phyloP scores from a whole-genome alignment of 2,888 invertebrate species.

The Podabrus alpinus region DNA sequence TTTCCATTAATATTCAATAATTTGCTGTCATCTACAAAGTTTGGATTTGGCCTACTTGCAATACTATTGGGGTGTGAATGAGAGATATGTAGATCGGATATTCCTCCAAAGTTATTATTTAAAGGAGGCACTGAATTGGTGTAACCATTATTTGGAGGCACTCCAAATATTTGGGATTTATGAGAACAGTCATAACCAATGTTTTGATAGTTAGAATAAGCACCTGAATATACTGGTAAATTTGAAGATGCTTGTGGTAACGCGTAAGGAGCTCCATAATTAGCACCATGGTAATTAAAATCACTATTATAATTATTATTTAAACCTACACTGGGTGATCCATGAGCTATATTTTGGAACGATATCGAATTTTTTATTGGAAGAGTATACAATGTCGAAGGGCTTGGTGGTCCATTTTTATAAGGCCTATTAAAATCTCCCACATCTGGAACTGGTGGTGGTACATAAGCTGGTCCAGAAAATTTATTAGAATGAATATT shows the following conservation, averaged over 20 bases:
- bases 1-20: conserved; percentile 46
- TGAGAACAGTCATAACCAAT: conserved; percentile 48
- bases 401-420: conserved; percentile 57
- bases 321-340: conserved; percentile 40
- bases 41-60: conserved; percentile 38
- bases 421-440: conserved; percentile 40
- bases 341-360: conserved; percentile 55
- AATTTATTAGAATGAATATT: conserved; percentile 50
- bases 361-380: conserved; percentile 58
- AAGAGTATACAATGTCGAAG: conserved; percentile 59
- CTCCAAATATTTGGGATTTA: conserved; percentile 49
- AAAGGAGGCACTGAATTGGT: conserved; percentile 60
- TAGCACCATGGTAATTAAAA: conserved; percentile 37
- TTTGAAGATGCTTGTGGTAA: conserved; percentile 36
- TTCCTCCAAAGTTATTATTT: conserved; percentile 58
- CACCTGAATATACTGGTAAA: conserved; percentile 9
- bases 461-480: conserved; percentile 60
- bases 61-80: conserved; percentile 42
- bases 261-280: conserved; percentile 50
- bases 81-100: conserved; percentile 52
- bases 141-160: conserved; percentile 60
- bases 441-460: conserved; percentile 65
- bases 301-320: conserved; percentile 29
- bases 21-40: conserved; percentile 32
- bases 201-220: conserved; percentile 20